These are phyloP conservation scores for Mystacornis crossleyi DNA, from an alignment of 2,113 vertebrate genomes.

Conservation along the genomic window DNA sequence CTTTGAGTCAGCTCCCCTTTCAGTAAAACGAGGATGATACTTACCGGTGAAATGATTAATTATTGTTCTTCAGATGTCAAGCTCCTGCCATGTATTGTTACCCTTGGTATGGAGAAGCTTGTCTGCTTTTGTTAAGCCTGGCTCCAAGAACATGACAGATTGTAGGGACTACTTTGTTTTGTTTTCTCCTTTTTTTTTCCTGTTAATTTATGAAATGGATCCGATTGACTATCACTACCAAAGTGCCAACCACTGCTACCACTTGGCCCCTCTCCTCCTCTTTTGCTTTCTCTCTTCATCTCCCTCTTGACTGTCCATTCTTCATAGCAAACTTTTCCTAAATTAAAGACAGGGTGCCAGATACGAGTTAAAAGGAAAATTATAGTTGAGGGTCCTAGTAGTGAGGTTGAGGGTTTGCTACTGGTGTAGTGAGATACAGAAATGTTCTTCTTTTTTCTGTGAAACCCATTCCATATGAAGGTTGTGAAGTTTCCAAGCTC, in stretches of 20 bases:
- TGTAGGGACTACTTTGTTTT: neutral
- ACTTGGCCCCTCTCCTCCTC: neutral
- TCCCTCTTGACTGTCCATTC: neutral
- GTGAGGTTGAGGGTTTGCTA: neutral
- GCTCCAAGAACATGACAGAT: neutral
- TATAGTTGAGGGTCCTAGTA: neutral
- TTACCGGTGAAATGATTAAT: constrained; percentile 14
- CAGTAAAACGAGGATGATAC: neutral
- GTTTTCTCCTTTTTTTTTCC: neutral
- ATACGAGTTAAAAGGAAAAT: neutral
- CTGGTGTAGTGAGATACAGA: neutral
- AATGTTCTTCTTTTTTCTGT: neutral
- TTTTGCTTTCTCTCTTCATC: neutral
- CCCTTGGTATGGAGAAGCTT: neutral
- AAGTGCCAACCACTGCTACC: neutral
- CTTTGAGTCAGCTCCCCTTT: constrained; percentile 55
- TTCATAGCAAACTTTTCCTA: neutral
- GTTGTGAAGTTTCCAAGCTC: neutral
- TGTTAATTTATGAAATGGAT: neutral
- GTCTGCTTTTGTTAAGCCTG: neutral
- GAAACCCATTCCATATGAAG: neutral
- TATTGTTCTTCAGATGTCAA: neutral
- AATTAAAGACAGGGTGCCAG: neutral
- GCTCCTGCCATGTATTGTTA: neutral
- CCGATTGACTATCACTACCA: neutral